Conservation (phyloP, 1,140 invertebrate genomes). For the Akabosia matsudoensis region DNA sequence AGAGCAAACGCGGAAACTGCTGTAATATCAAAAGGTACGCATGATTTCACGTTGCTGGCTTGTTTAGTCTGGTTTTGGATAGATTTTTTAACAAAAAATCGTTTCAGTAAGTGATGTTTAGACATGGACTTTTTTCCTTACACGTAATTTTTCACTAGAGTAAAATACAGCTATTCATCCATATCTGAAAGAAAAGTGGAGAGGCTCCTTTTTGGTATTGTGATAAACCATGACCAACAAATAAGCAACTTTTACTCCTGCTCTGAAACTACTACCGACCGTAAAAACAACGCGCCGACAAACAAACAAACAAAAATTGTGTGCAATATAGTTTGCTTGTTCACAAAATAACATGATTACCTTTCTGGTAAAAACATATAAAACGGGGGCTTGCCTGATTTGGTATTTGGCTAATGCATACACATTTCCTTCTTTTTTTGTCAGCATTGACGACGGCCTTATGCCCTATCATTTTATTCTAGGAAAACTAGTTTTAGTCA, state of each 20-base stretch:
- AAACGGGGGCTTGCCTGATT: too few relatives aligned
- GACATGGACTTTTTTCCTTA: neutral
- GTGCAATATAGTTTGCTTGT: neutral
- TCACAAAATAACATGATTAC: too few relatives aligned
- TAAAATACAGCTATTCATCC: neutral
- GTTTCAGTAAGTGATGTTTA: neutral
- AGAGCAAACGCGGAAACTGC: constrained; percentile 2
- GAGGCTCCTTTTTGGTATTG: neutral
- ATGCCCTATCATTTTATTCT: too few relatives aligned
- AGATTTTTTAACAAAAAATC: neutral
- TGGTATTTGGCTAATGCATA: too few relatives aligned
- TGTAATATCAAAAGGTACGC: neutral
- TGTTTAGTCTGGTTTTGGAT: neutral
- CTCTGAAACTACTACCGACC: neutral
- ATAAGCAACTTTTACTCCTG: neutral
- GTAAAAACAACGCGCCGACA: neutral
- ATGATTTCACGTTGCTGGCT: constrained; percentile 8
- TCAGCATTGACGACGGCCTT: too few relatives aligned
- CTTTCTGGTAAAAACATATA: too few relatives aligned
- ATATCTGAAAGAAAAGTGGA: neutral
- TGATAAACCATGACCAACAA: neutral
- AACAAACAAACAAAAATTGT: neutral
- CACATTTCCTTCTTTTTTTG: too few relatives aligned
- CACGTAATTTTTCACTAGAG: neutral
- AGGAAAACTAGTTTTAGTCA: too few relatives aligned